A percentile compares a stretch with the other conserved stretches of the same genome.
Conservation (phyloP, 2,113 vertebrate species). For the Emydocephalus ijimae region DNA sequence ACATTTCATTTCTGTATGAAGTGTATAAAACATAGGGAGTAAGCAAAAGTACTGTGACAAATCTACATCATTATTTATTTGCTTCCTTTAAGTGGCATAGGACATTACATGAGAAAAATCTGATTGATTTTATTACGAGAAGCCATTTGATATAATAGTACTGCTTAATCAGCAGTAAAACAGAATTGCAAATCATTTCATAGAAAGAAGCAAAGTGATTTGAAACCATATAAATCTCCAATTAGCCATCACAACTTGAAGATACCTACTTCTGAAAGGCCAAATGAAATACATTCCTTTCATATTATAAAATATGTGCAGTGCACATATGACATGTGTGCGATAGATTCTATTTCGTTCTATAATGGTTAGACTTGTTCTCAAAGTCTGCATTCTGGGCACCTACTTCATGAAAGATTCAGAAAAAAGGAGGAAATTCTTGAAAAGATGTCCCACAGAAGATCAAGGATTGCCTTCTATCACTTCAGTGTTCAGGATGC, state of each 20-base stretch:
- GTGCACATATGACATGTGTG: neutral
- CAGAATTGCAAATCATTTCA: neutral
- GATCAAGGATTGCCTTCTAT: neutral
- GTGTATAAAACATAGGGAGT: neutral
- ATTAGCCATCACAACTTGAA: neutral
- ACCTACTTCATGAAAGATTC: neutral
- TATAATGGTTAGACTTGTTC: neutral
- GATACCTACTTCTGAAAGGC: neutral
- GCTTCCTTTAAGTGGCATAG: neutral
- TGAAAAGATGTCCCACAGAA: neutral
- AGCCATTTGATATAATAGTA: neutral
- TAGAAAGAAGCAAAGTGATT: neutral
- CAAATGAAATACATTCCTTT: neutral
- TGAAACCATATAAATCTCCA: neutral
- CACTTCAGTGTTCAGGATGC: neutral
- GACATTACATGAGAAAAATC: neutral
- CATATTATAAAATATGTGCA: neutral
- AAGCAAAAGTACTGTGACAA: neutral
- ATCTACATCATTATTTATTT: neutral
- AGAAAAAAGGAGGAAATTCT: neutral
- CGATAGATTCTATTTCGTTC: neutral
- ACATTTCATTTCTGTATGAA: neutral
- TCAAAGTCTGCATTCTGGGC: neutral
- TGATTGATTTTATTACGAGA: neutral
- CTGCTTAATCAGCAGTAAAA: neutral